These are phyloP conservation scores for Glyptemys insculpta DNA, from an alignment of 2,797 vertebrate genomes.

Conservation along the genomic window DNA sequence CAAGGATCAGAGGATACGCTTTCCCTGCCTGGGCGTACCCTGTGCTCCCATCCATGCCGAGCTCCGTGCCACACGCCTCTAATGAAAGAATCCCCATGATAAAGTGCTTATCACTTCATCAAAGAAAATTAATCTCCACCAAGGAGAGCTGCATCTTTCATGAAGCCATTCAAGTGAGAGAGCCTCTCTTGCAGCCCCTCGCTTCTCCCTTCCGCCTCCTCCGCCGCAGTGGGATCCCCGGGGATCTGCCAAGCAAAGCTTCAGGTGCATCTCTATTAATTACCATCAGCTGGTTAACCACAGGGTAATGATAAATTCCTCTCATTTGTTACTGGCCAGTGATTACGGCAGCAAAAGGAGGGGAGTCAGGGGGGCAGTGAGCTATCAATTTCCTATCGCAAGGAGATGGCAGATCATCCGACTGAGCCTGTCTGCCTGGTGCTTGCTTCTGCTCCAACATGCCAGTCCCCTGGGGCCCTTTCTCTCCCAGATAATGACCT, in stretches of 20 bases:
- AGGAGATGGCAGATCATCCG: not conserved
- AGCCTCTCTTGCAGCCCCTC: not conserved
- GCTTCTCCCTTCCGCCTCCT: not conserved
- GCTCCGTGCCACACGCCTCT: not conserved
- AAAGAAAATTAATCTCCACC: conserved; percentile 19
- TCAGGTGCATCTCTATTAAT: not conserved
- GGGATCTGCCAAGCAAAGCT: not conserved
- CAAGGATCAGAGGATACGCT: not conserved
- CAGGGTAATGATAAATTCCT: not conserved
- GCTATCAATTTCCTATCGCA: not conserved
- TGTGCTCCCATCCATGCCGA: too few relatives aligned
- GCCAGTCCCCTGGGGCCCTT: not conserved
- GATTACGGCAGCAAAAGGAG: not conserved
- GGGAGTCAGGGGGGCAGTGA: not conserved
- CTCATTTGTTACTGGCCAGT: not conserved
- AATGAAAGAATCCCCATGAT: not conserved
- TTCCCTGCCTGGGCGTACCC: not conserved
- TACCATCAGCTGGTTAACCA: conserved; percentile 1
- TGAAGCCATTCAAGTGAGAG: not conserved
- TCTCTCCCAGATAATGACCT: not conserved
- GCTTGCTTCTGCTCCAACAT: not conserved
- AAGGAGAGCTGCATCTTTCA: not conserved
- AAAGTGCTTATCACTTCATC: conserved; percentile 6
- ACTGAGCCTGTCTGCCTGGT: not conserved
- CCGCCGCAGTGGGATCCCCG: not conserved